phyloP scores from a whole-genome alignment of 2,113 vertebrate genomes.

The Theristicus caerulescens region DNA sequence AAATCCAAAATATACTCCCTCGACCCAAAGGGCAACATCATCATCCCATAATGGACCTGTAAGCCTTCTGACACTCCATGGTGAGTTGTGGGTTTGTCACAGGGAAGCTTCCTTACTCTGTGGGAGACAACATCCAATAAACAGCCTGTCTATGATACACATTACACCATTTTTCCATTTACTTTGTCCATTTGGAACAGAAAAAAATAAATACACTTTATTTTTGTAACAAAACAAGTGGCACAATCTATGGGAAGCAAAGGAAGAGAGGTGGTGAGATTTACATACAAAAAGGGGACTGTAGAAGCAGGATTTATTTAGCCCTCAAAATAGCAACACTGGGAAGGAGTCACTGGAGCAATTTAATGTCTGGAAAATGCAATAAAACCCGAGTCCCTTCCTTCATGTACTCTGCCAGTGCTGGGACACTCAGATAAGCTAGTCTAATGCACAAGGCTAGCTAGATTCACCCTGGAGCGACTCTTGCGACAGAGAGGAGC shows the following conservation, averaged over 20 bases:
- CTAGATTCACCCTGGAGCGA: background rate
- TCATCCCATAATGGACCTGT: background rate
- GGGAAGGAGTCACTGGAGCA: background rate
- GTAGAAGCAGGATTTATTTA: constrained; percentile 17
- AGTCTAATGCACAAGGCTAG: background rate
- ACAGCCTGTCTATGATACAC: background rate
- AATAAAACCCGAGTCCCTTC: background rate
- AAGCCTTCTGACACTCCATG: background rate
- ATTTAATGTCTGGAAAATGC: background rate
- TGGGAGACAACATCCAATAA: background rate
- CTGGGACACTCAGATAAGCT: background rate
- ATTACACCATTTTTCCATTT: background rate
- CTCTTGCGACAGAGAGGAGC: background rate
- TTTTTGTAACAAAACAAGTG: background rate
- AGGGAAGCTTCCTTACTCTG: background rate
- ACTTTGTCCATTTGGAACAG: background rate
- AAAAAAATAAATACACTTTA: background rate
- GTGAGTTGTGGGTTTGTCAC: background rate
- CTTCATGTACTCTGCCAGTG: background rate
- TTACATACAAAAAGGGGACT: background rate
- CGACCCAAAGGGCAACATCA: background rate
- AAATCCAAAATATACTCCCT: background rate
- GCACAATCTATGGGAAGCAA: background rate
- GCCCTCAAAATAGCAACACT: background rate
- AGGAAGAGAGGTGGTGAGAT: background rate